Evolutionary conservation across 30 jellyfish, hydroid and myxozoan species (phyloP), one percentile per base, ranked within the genome.

Genomic region (Mastigias papua): DNA sequence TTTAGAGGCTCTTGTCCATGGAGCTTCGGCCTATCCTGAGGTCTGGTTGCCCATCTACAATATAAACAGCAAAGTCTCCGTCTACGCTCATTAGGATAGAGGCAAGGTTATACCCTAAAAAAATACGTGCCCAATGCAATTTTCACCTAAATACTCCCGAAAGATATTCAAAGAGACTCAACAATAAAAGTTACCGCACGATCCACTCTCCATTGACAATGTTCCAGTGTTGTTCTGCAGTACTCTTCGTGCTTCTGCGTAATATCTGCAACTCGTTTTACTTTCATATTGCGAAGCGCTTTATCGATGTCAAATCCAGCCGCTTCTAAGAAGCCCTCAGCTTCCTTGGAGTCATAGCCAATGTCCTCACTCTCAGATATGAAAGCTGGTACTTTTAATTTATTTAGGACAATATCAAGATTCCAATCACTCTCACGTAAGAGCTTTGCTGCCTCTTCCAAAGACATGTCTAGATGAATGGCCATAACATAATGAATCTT

Each of bases 141-240:
- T 37, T 37, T 11, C 54, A 37, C 11, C 11, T 11, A 6, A 3
- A 3, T 3, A 37, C 11, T 11, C 6, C 11, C 10, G 54, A 37
- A 3, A 11, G 11, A 37, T 6, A 37, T 23, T 51, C 67, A 51
- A 4, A 5, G 22, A 37, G 83, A 72, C 66, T 77, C 88, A 0
- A 88, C 65, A 4, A 93, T 69, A 57, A 35, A 82, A 15, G 72
- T 76, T 31, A 93, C 87, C 0, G 98, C 94, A n/a, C 90, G 81
- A 20, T 82, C 98, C 16, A 93, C 90, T 22, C 83, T 82, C 98
- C 98, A 93, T 46, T 84, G 88, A 64, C 95, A 81, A 57, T 76
- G 92, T 6, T 73, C 90, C 16, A 93, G 65, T 10, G 87, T 84
- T 31, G 64, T 63, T 29, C 89, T 62, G 76, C 98, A 93, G 60